Percentiles rank a stretch among this genome's conserved stretches.
Conservation (phyloP, 1,140 invertebrate genomes). For the Helicoverpa armigera region DNA sequence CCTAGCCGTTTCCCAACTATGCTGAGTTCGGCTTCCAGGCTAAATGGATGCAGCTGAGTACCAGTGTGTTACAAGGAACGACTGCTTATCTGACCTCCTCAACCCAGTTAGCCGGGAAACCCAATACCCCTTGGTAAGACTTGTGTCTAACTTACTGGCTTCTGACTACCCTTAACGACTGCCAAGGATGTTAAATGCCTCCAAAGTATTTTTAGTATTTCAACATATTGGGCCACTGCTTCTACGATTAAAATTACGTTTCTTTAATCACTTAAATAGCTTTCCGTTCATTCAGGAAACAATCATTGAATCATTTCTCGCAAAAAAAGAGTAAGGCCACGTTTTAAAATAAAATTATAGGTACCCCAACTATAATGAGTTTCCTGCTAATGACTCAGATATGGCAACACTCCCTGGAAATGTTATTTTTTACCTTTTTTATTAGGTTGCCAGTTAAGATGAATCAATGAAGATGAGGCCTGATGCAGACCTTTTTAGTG, state of each 20-base stretch:
- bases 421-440: neutral
- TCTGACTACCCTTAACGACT: too few relatives aligned
- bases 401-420: neutral
- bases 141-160: too few relatives aligned
- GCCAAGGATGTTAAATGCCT: too few relatives aligned
- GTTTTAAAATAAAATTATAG: slow-evolving; percentile 10
- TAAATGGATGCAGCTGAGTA: too few relatives aligned
- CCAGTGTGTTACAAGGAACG: too few relatives aligned
- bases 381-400: slow-evolving; percentile 32
- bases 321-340: neutral
- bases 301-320: slow-evolving; percentile 11
- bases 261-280: neutral
- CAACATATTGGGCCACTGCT: too few relatives aligned
- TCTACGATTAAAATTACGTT: neutral
- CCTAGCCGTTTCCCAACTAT: too few relatives aligned
- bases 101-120: too few relatives aligned
- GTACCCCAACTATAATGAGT: slow-evolving; percentile 17
- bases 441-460: neutral
- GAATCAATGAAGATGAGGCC: neutral
- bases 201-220: too few relatives aligned
- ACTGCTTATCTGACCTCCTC: too few relatives aligned
- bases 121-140: too few relatives aligned
- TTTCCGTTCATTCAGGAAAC: neutral
- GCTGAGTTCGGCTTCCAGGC: too few relatives aligned
- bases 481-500: neutral